Percentiles rank a stretch among this genome's conserved stretches.
phyloP scores from a whole-genome alignment of 2,797 vertebrate genomes.

The Sebastes steindachneri region DNA sequence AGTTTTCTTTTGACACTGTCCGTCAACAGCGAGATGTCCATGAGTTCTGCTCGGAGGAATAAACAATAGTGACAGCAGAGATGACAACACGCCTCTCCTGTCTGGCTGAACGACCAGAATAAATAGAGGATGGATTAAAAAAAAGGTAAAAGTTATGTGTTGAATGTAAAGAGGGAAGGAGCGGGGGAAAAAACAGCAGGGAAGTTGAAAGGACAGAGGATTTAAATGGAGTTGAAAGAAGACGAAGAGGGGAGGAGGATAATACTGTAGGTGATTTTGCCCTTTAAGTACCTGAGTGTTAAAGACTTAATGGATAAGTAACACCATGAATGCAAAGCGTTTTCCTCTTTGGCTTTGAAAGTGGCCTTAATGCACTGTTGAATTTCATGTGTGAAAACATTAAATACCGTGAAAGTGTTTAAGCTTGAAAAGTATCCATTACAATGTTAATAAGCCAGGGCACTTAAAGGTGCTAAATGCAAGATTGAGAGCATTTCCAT shows the following conservation, averaged over 20 bases:
- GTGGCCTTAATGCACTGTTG: background rate
- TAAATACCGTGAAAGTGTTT: background rate
- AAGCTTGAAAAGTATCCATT: background rate
- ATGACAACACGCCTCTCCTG: slow-evolving; percentile 7
- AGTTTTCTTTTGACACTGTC: background rate
- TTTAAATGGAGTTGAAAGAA: slow-evolving; percentile 1
- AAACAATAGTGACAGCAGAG: slow-evolving; percentile 31
- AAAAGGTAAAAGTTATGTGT: background rate
- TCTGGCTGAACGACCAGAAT: background rate
- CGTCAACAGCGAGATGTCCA: slow-evolving; percentile 6
- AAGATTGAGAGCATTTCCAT: too few species aligned
- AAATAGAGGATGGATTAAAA: background rate
- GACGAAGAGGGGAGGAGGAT: background rate
- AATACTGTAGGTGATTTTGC: background rate
- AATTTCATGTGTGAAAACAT: too few species aligned
- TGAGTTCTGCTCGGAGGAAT: background rate
- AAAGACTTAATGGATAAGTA: background rate
- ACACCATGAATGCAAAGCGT: slow-evolving; percentile 4
- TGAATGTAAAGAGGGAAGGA: background rate
- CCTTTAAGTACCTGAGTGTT: background rate
- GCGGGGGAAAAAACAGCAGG: background rate
- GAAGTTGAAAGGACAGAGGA: background rate
- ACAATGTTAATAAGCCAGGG: background rate
- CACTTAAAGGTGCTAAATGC: background rate
- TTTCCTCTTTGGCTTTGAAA: background rate